Evolutionary conservation across 2,797 vertebrate genomes (phyloP).

Genomic region (Argya squamiceps): DNA sequence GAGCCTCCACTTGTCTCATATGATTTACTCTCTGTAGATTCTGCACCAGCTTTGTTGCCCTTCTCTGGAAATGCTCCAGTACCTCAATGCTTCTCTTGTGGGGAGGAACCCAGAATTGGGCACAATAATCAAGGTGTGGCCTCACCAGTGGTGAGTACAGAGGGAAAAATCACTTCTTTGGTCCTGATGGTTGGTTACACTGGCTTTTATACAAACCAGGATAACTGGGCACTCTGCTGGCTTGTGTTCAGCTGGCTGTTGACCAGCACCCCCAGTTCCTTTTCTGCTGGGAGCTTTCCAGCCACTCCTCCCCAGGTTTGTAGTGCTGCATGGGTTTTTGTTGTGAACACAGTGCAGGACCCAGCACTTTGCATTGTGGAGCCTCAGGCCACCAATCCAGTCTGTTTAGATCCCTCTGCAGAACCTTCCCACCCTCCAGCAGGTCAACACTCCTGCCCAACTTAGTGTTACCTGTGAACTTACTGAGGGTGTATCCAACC

Average conservation of each 20-base stretch:
- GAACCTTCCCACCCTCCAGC: background rate
- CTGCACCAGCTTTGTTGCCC: background rate
- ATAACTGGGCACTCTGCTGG: background rate
- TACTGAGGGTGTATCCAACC: too few relatives aligned
- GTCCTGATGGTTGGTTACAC: background rate
- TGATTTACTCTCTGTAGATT: background rate
- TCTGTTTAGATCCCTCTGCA: background rate
- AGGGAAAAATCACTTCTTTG: background rate
- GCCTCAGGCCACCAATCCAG: background rate
- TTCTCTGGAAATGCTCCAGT: background rate
- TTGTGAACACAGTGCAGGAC: background rate
- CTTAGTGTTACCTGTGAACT: accelerated
- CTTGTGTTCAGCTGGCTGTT: background rate
- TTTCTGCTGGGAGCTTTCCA: background rate
- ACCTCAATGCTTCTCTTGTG: background rate
- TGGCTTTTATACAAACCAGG: background rate
- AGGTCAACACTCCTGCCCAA: background rate
- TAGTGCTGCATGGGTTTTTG: background rate
- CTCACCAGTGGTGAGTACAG: background rate
- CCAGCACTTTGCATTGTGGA: accelerated
- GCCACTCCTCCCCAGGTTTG: background rate
- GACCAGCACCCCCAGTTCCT: background rate
- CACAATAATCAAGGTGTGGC: background rate
- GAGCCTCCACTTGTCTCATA: background rate
- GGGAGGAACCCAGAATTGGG: background rate